Evolutionary conservation across 2,113 vertebrate species (phyloP), one percentile per base, ranked within the genome.

Genomic region (Takifugu flavidus): DNA sequence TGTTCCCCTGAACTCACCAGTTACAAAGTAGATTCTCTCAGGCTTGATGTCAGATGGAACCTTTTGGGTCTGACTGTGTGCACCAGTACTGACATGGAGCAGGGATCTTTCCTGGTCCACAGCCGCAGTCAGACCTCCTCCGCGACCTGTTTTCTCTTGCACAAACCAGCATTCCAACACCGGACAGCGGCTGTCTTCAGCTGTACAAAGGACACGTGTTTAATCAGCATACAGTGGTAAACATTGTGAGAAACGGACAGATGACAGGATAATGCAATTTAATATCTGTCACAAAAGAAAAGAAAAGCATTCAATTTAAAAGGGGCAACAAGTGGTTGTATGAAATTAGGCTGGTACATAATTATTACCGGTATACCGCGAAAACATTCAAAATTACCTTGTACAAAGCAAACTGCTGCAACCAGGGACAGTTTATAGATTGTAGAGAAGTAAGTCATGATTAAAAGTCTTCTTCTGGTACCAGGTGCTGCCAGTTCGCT

Each of bases 131-230:
- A 91, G 80, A 20, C 89, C 86, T 63, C 88, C 82, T 49, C 89
- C 78, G 61, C 79, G 74, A 39, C 84, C 86, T 0, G 49, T 44
- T 25, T 80, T 87, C 67, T 91, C 91, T 67, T 89, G 85, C 10
- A 91, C 82, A 56, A 86, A 89, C 90, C 88, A 91, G 86, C 91
- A 92, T 59, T 91, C 91, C 80, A 92, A 0, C 59, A 82, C 72
- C 0, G 87, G 86, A 42, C 91, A 92, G 29, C 56, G 75, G 39
- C 75, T 68, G 56, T 78, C 62, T 49, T 31, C 82, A 14, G 49
- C 90, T 91, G 15, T 3, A 54, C 42, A 25, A 20, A 6, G 7
- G 2, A 11, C 2, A 34, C 31, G 8, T 7, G 4, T 34, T 34
- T 4, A 7, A 6, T 34, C 8, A 34, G 4, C 1, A 4, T 7